Evolutionary conservation across 2,797 vertebrate species (phyloP), one percentile per base, ranked within the genome.

Genomic region (Phaenicophaeus curvirostris): DNA sequence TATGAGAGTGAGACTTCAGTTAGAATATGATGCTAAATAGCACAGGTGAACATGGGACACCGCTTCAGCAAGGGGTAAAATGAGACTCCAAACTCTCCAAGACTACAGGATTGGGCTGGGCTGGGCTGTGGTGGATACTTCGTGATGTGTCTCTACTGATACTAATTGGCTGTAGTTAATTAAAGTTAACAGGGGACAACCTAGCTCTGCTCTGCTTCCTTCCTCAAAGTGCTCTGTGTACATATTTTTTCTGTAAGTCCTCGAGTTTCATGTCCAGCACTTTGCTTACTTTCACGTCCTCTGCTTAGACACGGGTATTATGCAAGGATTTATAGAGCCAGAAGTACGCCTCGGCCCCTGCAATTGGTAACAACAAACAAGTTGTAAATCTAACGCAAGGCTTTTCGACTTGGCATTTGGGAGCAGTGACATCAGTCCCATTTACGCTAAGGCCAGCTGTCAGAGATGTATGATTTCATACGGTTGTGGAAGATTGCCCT

Each of bases 221-320:
- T 74, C 61, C 42, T 78, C 33, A 35, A 81, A 84, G 51, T 72
- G 90, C 73, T 67, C 37, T 50, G 51, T 27, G 6, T 54, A 66
- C 31, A 5, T 39, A 2, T 30, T 85, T 80, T 50, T 88, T 44
- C 59, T 87, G 4, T 65, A 79, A 82, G 31, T 59, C 39, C 20
- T 5, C 15, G 50, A 46, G n/a, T 68, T 90, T 84, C 89, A 63
- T 55, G 79, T 82, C n/a, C 63, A 94, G 78, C 67, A 48, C 54
- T 89, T 85, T 77, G 82, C 66, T 92, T 94, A 87, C 57, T 87
- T 87, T 83, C 72, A 44, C 35, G 61, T 93, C 61, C 28, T 85
- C 35, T 66, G 57, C 48, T 87, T 50, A 87, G 44, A 75, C 72
- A 39, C 0, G 50, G 61, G 35, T 68, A 72, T 95, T 92, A 68